A percentile compares a stretch with the other conserved stretches of the same genome.
phyloP scores from a whole-genome alignment of 2,888 invertebrate genomes.

The Zeuzera pyrina region DNA sequence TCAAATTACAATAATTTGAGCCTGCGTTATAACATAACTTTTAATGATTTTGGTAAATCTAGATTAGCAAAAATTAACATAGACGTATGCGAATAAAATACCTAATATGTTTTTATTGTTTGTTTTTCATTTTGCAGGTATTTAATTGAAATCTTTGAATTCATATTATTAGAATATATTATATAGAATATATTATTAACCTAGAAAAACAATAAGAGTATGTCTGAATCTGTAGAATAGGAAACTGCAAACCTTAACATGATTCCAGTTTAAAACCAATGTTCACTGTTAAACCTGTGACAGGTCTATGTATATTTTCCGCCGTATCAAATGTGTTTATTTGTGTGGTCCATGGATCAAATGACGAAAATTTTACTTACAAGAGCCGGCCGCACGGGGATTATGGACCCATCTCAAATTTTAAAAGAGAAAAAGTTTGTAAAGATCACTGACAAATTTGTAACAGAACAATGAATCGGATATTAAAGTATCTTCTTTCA shows the following conservation, averaged over 20 bases:
- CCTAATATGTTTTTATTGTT: neutral
- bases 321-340: conserved; percentile 32
- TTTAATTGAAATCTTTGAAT: neutral
- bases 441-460: conserved; percentile 73
- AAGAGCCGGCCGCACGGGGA: conserved; percentile 50
- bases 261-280: too few species aligned
- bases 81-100: too few species aligned
- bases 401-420: conserved; percentile 66
- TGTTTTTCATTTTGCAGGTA: neutral
- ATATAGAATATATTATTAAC: neutral
- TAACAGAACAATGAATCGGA: conserved; percentile 73
- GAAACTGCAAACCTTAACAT: too few species aligned
- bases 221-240: too few species aligned
- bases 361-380: conserved; percentile 57
- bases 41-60: too few species aligned
- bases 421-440: conserved; percentile 66
- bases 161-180: neutral
- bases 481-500: conserved; percentile 70
- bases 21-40: too few species aligned
- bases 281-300: neutral
- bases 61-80: too few species aligned
- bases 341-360: conserved; percentile 58
- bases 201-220: too few species aligned
- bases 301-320: neutral
- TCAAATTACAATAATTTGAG: too few species aligned